A percentile compares a stretch with the other conserved stretches of the same genome.
phyloP scores from a whole-genome alignment of 2,797 vertebrate genomes.

The Oreochromis grahami region DNA sequence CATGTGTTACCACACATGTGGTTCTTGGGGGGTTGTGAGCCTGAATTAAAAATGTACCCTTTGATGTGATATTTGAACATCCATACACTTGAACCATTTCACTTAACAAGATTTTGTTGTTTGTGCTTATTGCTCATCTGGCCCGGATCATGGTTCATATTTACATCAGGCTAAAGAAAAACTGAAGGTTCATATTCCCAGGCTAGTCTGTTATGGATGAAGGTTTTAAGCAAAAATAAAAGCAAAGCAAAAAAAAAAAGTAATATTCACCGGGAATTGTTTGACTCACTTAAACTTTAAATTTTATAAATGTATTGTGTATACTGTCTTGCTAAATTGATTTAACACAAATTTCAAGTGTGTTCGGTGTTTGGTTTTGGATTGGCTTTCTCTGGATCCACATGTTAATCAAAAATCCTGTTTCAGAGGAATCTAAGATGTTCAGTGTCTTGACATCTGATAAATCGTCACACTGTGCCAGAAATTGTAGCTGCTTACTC shows the following conservation, averaged over 20 bases:
- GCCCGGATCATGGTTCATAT: not conserved
- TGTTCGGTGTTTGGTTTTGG: not conserved
- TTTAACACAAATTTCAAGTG: not conserved
- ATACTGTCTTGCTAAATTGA: not conserved
- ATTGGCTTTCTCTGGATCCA: not conserved
- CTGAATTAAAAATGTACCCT: not conserved
- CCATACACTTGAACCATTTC: not conserved
- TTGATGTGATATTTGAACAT: not conserved
- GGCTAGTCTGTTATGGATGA: not conserved
- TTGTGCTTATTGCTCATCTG: not conserved
- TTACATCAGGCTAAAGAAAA: not conserved
- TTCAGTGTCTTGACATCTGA: not conserved
- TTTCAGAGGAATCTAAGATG: not conserved
- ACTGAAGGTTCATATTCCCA: not conserved
- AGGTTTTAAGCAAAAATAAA: not conserved
- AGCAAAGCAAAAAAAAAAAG: not conserved
- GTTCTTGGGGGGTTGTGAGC: not conserved
- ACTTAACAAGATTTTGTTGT: not conserved
- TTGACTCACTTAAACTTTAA: not conserved
- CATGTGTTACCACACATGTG: not conserved
- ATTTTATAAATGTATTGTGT: not conserved
- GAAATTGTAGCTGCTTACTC: not conserved
- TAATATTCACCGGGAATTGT: accelerated
- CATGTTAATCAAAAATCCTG: not conserved
- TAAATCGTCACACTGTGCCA: not conserved